Evolutionary conservation across 2,113 vertebrate genomes (phyloP), one percentile per base, ranked within the genome.

Genomic region (Myxocyprinus asiaticus): DNA sequence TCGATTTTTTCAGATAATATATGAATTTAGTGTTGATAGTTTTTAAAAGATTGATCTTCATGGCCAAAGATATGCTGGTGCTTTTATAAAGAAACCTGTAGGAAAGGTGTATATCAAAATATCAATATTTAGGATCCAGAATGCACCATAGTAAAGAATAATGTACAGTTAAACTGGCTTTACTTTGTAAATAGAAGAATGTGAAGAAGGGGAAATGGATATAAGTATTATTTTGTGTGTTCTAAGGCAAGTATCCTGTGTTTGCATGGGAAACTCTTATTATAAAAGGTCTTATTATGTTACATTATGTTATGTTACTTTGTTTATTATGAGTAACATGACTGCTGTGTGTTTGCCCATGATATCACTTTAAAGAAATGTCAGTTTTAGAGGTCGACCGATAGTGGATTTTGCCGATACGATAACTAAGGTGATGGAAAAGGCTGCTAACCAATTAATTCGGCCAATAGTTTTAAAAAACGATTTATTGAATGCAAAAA

Each of bases 51-150:
- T 78, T 56, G 47, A 70, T 76, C 48, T 77, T 70, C 55, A 17
- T 62, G 77, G 77, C 77, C 77, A 78, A 78, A 78, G 67, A 78
- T 59, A 69, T 69, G 65, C 48, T 44, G 77, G 77, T 78, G 77
- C 67, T 78, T 59, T 59, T 78, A 50, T 47, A 17, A 48, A 78
- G 33, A 78, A 22, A 62, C 15, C 10, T 50, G 33, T 12, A 14
- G 47, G 15, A 44, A 55, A 55, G 7, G 12, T 33, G 22, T 33
- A 45, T 5, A 44, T 69, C 22, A 45, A 48, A 74, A 33, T 33
- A 50, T 74, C 56, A 62, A 12, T 42, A 33, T 33, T 33, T 6
- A 44, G n/a, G n/a, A 50, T 74, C 55, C 47, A 56, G 15, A 74
- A 74, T 14, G n/a, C 66, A 15, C 9, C 15, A 9, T 11, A 11